Base-by-base conservation (phyloP, 2,888 invertebrate species). In the Pocota personata region DNA sequence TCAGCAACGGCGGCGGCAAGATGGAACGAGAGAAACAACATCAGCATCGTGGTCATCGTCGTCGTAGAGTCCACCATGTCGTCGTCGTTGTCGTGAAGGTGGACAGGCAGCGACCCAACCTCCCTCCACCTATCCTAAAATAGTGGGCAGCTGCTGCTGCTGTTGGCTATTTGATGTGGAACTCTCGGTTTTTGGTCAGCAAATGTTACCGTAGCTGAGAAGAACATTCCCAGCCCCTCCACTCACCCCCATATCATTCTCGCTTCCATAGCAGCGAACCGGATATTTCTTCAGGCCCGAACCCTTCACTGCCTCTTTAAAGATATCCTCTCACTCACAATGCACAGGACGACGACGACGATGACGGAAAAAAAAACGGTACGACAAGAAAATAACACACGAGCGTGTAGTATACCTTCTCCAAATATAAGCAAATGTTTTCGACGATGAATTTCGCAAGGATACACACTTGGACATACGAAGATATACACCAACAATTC, bases 221-320 rank as follows among this genome's bases (percentile, higher is more conserved):
- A 82, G 71, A 82, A 76, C 64, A 35, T 82, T 69, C 76, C 19
- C 57, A 64, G 40, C 35, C 35, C 50, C 66, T 27, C 0, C 24
- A 19, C 35, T 35, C 3, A 4, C 35, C 32, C 27, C 30, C n/a
- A 24, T 72, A 84, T 57, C 69, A 24, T 86, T 55, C 40, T 58
- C 71, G 82, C 76, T 82, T 76, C 77, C 58, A 82, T 82, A 32
- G 82, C 77, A 82, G 82, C 86, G 82, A 82, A 82, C 82, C 82
- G 86, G 82, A 86, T 86, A 86, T 86, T 86, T 80, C 86, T 82
- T 86, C 86, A 77, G 77, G 80, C 86, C 76, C 82, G 76, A 82
- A 86, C 86, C 86, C 86, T 86, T 86, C 82, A 86, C 72, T 86
- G 82, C 86, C 86, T 82, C 77, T 86, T 86, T 86, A 86, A 86